phyloP scores from a whole-genome alignment of 2,888 invertebrate species.

The Caenorhabditis angaria region DNA sequence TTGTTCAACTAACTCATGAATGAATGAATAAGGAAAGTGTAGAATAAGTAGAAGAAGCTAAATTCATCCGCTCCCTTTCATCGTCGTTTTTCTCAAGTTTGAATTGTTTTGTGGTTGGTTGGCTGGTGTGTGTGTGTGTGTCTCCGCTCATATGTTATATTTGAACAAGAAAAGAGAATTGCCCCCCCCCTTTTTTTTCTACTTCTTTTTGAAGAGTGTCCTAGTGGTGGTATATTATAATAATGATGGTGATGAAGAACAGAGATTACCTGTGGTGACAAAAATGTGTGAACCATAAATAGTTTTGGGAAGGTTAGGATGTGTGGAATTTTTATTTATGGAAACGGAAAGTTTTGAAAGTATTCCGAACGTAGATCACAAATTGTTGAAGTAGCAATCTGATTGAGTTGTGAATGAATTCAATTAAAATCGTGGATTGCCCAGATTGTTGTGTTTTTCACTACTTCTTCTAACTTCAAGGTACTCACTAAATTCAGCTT shows the following conservation, averaged over 20 bases:
- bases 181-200: slow-evolving; percentile 1
- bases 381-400: too few relatives aligned
- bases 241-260: not conserved
- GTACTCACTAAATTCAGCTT: too few relatives aligned
- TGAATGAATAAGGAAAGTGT: not conserved
- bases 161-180: slow-evolving; percentile 4
- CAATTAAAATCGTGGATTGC: too few relatives aligned
- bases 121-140: slow-evolving; percentile 3
- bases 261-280: not conserved
- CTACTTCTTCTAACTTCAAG: too few relatives aligned
- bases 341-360: too few relatives aligned
- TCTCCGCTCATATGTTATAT: slow-evolving; percentile 4
- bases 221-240: slow-evolving; percentile 2
- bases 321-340: too few relatives aligned
- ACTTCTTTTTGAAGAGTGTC: slow-evolving; percentile 4
- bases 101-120: slow-evolving; percentile 4
- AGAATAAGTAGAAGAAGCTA: not conserved
- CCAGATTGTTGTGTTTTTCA: too few relatives aligned
- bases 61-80: not conserved
- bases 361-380: too few relatives aligned
- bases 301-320: too few relatives aligned
- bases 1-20: not conserved
- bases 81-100: not conserved
- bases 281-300: not conserved
- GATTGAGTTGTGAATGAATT: too few relatives aligned